Evolutionary conservation across 2,888 invertebrate genomes (phyloP).

Genomic region (Caenorhabditis afra): DNA sequence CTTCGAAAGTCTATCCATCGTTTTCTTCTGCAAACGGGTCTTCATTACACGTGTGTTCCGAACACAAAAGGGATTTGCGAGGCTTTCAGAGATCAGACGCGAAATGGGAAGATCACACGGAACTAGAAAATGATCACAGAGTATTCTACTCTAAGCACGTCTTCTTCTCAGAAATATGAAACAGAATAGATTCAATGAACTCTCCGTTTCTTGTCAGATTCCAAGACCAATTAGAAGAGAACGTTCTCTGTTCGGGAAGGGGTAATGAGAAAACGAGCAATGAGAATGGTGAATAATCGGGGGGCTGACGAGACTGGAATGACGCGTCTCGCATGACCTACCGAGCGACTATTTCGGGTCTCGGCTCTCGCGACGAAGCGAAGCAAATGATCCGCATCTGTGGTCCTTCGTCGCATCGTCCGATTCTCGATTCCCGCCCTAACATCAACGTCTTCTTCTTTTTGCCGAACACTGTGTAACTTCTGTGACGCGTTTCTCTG

Average conservation of each 20-base stretch:
- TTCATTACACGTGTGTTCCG: background rate
- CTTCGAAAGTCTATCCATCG: slow-evolving; percentile 2
- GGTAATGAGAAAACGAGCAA: no score
- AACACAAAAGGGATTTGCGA: background rate
- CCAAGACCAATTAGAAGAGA: no score
- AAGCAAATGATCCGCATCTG: slow-evolving; percentile 2
- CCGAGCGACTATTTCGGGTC: no score
- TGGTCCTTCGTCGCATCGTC: no score
- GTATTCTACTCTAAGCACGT: no score
- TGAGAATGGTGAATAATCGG: no score
- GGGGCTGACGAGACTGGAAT: no score
- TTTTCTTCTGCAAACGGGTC: slow-evolving; percentile 8
- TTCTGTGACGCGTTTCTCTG: slow-evolving; percentile 1
- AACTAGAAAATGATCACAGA: background rate
- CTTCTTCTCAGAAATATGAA: no score
- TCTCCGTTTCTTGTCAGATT: no score
- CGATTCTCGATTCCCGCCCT: slow-evolving; percentile 12
- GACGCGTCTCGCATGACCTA: no score
- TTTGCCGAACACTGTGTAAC: slow-evolving; percentile 25
- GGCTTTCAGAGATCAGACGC: background rate
- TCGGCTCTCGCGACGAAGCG: background rate
- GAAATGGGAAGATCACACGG: slow-evolving; percentile 1
- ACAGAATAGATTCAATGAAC: no score
- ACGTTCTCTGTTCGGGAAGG: no score
- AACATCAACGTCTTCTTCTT: slow-evolving; percentile 19